Evolutionary conservation across 2,888 invertebrate genomes (phyloP).

Genomic region (Caradrina clavipalpis): DNA sequence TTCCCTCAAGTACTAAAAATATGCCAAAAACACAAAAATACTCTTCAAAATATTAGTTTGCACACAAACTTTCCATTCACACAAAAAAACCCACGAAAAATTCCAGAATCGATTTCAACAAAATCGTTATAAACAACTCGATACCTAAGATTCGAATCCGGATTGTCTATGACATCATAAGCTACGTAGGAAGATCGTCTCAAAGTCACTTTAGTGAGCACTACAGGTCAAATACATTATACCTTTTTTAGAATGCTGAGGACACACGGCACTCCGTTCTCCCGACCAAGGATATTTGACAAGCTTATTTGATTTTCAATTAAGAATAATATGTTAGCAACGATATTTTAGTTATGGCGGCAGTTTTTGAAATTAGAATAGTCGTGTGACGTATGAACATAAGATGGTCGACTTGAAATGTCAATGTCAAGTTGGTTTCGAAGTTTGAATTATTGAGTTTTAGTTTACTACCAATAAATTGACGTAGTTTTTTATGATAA

Average conservation of each 20-base stretch:
- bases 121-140: constrained; percentile 38
- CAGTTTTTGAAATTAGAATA: constrained; percentile 21
- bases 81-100: not conserved
- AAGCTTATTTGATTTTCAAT: constrained; percentile 48
- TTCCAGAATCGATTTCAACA: constrained; percentile 6
- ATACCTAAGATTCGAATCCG: constrained; percentile 44
- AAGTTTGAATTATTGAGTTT: constrained; percentile 13
- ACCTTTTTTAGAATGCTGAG: constrained; percentile 55
- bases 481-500: too few species aligned
- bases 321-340: constrained; percentile 16
- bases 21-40: not conserved
- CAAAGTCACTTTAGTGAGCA: constrained; percentile 52
- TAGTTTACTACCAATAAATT: too few species aligned
- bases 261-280: constrained; percentile 50
- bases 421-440: constrained; percentile 35
- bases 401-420: constrained; percentile 42
- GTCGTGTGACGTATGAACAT: constrained; percentile 11
- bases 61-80: not conserved
- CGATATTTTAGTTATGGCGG: not conserved
- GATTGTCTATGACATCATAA: constrained; percentile 56
- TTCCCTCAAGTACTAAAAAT: too few species aligned
- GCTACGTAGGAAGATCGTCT: constrained; percentile 46
- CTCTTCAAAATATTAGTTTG: not conserved
- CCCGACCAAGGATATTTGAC: constrained; percentile 43
- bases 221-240: constrained; percentile 56